Evolutionary conservation across 2,888 invertebrate species (phyloP).

Genomic region (Seira sanloemensis): DNA sequence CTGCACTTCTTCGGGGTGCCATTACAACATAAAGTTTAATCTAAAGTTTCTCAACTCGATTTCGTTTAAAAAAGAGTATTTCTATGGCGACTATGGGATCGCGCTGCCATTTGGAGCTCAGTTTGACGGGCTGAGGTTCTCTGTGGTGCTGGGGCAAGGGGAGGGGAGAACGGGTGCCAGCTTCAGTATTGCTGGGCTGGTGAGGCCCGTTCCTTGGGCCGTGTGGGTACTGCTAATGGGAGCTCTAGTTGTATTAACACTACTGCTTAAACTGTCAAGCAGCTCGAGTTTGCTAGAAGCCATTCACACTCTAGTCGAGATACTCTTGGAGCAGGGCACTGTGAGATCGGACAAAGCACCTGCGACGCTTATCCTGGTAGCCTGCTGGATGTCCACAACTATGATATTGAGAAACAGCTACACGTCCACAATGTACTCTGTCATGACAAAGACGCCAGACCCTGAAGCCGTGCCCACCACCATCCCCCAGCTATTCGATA

Average conservation of each 20-base stretch:
- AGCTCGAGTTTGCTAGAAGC: too few relatives aligned
- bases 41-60: not conserved
- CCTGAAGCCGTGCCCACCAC: not conserved
- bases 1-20: not conserved
- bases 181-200: not conserved
- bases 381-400: not conserved
- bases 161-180: not conserved
- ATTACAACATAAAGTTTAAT: not conserved
- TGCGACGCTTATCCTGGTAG: not conserved
- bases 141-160: not conserved
- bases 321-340: not conserved
- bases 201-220: not conserved
- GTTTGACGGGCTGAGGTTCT: not conserved
- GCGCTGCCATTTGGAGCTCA: not conserved
- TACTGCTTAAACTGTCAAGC: too few relatives aligned
- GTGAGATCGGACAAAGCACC: not conserved
- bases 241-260: too few relatives aligned
- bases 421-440: conserved; percentile 15
- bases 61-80: not conserved
- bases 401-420: not conserved
- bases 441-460: not conserved
- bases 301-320: not conserved
- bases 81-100: not conserved
- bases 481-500: not conserved
- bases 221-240: not conserved